phyloP scores from a whole-genome alignment of 35 echinoderm and acorn worm genomes.

The Ptychodera flava region DNA sequence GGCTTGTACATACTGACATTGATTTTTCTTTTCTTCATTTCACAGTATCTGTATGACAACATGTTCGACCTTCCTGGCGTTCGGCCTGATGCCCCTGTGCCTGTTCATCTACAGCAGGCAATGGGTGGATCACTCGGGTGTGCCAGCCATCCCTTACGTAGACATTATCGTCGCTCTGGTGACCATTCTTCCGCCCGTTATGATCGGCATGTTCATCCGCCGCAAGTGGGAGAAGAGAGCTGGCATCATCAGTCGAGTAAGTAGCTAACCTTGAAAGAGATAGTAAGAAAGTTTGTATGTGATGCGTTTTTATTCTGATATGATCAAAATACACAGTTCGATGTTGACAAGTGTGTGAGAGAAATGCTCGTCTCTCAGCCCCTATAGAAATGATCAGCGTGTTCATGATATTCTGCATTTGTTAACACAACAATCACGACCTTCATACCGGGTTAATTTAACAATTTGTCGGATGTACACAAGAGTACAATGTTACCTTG shows the following conservation, averaged over 20 bases:
- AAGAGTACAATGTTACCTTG: too few relatives aligned
- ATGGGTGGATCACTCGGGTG: neutral
- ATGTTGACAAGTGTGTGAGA: neutral
- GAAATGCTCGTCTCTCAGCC: neutral
- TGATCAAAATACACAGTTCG: neutral
- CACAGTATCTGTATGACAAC: slow-evolving; percentile 45
- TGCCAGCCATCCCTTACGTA: slow-evolving; percentile 47
- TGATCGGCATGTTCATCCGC: slow-evolving; percentile 77
- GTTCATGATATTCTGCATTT: neutral
- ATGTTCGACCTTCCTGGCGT: neutral
- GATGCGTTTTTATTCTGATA: neutral
- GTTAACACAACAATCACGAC: neutral
- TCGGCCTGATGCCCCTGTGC: neutral
- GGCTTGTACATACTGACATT: too few relatives aligned
- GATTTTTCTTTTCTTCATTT: slow-evolving; percentile 8
- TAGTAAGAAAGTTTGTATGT: neutral
- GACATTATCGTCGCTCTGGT: slow-evolving; percentile 76
- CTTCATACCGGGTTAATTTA: too few relatives aligned
- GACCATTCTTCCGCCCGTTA: slow-evolving; percentile 57
- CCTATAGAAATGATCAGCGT: neutral
- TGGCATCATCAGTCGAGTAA: slow-evolving; percentile 42
- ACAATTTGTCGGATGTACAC: too few relatives aligned
- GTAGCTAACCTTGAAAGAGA: neutral
- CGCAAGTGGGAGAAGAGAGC: slow-evolving; percentile 37
- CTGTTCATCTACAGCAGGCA: neutral